Conservation (phyloP, 2,888 invertebrate species). For the Troglohyphantes excavatus region DNA sequence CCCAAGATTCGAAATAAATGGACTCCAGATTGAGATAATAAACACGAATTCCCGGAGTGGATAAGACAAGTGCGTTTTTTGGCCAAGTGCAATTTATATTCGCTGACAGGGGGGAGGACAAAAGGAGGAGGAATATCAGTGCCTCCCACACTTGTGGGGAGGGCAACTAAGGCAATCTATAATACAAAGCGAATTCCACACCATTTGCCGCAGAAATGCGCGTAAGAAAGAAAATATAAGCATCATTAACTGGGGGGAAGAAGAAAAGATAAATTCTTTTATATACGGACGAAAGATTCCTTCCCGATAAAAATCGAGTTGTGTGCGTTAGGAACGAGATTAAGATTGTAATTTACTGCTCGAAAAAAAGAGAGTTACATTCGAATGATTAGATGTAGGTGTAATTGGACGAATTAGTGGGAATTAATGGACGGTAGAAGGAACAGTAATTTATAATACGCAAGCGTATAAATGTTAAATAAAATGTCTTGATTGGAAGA, state of each 20-base stretch:
- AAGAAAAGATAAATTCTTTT: conserved; percentile 41
- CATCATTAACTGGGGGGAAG: conserved; percentile 32
- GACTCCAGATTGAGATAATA: not conserved
- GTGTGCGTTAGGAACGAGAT: not conserved
- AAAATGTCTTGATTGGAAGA: no score
- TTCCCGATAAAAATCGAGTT: not conserved
- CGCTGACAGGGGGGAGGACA: not conserved
- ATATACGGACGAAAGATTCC: not conserved
- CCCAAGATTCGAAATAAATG: no score
- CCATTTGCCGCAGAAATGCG: conserved; percentile 41
- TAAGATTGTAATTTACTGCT: not conserved
- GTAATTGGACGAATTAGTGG: no score
- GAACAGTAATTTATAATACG: no score
- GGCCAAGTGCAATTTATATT: conserved; percentile 18
- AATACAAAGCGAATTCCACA: conserved; percentile 42
- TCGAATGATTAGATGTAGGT: no score
- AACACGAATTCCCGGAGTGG: not conserved
- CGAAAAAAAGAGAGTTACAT: no score
- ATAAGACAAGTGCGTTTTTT: conserved; percentile 6
- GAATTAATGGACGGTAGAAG: no score
- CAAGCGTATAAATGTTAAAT: no score
- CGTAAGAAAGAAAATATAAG: conserved; percentile 34
- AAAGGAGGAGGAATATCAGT: not conserved
- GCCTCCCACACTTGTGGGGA: not conserved
- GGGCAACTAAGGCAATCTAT: conserved; percentile 3